Evolutionary conservation across 1,140 invertebrate genomes (phyloP), one percentile per base, ranked within the genome.

Genomic region (Linepithema humile): DNA sequence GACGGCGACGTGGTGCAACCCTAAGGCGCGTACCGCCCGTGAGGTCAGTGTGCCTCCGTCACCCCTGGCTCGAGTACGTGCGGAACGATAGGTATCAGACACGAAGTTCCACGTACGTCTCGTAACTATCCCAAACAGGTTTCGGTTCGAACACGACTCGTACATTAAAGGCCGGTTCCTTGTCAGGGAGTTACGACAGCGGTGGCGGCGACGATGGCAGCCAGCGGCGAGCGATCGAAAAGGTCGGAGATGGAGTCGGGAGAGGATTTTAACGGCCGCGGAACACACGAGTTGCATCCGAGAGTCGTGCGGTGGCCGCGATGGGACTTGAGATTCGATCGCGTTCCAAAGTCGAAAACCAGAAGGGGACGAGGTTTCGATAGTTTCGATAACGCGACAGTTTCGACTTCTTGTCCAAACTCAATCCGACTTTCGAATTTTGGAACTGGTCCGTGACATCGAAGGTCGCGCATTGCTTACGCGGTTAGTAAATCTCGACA

Each of bases 101-200:
- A 80, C 60, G 20, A 75, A 89, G 85, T 87, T 89, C 53, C 73
- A 87, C 82, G 65, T 88, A 89, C 75, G 83, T 88, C 90, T 90
- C 80, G 87, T 89, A 92, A 92, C 91, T 92, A 92, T 75, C 78
- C 87, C 86, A 92, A 93, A 92, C 90, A 90, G 90, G 85, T 91
- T 92, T 91, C 86, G 88, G 86, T 91, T 91, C 86, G 85, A 90
- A 93, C 93, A 93, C 85, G 91, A 92, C 91, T 93, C 90, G 86
- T 91, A 92, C 93, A 93, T 93, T 93, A 93, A 93, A 91, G 88
- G 89, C 90, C 88, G 83, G 83, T 88, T 87, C 83, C 83, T 85
- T 69, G 88, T 82, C 69, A 60, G 64, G 65, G 75, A 86, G 86
- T 85, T 82, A 83, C 75, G 75, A 29, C 60, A 43, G 26, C 23